A percentile compares a stretch with the other conserved stretches of the same genome.
Conservation (phyloP, 2,797 vertebrate genomes). For the Pteropus rufus region DNA sequence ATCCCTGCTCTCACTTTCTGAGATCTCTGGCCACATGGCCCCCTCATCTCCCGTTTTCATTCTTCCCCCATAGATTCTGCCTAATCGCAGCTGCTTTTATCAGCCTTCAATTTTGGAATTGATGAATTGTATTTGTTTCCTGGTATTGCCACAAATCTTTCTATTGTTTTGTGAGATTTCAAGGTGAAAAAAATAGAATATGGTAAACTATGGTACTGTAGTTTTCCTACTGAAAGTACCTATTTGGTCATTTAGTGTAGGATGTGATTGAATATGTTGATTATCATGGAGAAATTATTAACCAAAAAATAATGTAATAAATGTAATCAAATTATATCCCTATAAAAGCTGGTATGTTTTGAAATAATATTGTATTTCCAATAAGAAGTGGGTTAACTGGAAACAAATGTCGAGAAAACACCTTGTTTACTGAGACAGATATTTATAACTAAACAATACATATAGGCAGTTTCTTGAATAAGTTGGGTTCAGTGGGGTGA, state of each 20-base stretch:
- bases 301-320: neutral
- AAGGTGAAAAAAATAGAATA: neutral
- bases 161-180: neutral
- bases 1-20: neutral
- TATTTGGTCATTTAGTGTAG: neutral
- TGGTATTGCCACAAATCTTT: neutral
- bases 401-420: neutral
- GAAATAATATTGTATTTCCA: slow-evolving; percentile 6
- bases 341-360: neutral
- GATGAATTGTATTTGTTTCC: neutral
- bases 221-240: neutral
- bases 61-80: neutral
- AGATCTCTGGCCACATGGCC: neutral
- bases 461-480: neutral
- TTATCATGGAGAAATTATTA: neutral
- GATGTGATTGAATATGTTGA: neutral
- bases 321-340: neutral
- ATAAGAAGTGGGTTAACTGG: neutral
- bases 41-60: neutral
- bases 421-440: neutral
- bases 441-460: neutral
- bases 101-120: neutral
- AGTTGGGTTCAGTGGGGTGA: neutral
- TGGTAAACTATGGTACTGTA: neutral
- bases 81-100: neutral